Evolutionary conservation across 2,113 vertebrate genomes (phyloP), one percentile per base, ranked within the genome.

Genomic region (Strix uralensis): DNA sequence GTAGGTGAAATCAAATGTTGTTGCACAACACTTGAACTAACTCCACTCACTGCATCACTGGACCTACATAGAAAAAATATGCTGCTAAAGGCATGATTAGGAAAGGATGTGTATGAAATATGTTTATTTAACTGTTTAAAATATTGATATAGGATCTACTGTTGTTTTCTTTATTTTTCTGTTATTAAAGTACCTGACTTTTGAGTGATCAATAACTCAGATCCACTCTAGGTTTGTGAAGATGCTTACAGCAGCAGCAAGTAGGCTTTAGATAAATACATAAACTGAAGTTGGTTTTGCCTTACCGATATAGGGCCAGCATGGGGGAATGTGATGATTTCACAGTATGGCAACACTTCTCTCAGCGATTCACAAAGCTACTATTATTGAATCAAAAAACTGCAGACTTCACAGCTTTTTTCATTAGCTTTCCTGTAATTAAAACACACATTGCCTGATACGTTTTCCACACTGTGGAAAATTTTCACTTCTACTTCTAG

Each of bases 341-440:
- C 91, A 80, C 78, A 94, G 91, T 81, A 32, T 67, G 78, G 71
- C 55, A 91, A 47, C 81, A 83, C 67, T 86, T 70, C 13, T 81
- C 81, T 66, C 78, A 85, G 70, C 58, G 90, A 95, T 77, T 92
- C 74, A 87, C 26, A 83, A 54, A 88, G 54, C 70, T 81, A 25
- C 46, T 88, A 63, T 75, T 69, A 80, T 54, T 5, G 2, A 97
- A 77, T 80, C 36, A 81, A 69, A 91, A 79, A 86, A 26, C 40
- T 54, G 38, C 30, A 49, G 58, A 65, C 46, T 90, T 89, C 57
- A 91, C 5, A 6, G 49, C 13, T 77, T 96, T 87, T 65, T 94
- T 89, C 69, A 40, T 75, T 88, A 87, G 57, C 36, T 81, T 88
- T 94, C 88, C 71, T 75, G 7, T 78, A 96, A 95, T 94, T 95